Evolutionary conservation across 2,888 invertebrate species (phyloP).

Genomic region (Trissolcus brochymenae): DNA sequence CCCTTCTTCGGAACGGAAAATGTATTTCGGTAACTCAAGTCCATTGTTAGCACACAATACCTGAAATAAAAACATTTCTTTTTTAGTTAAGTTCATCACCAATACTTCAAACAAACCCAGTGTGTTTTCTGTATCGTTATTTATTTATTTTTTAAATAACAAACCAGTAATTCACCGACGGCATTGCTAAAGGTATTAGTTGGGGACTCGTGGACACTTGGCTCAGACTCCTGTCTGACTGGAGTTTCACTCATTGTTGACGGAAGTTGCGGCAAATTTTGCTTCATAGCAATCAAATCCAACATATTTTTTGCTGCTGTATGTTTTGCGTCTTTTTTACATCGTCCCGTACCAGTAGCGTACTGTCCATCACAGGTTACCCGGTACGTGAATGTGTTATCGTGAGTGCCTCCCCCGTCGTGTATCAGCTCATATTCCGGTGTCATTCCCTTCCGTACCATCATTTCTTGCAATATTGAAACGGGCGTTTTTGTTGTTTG

Average conservation of each 20-base stretch:
- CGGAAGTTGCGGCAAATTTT: slow-evolving; percentile 67
- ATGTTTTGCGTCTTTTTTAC: slow-evolving; percentile 76
- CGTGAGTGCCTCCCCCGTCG: slow-evolving; percentile 72
- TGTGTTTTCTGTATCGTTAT: too few species aligned
- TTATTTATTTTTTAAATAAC: too few species aligned
- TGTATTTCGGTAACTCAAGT: slow-evolving; percentile 78
- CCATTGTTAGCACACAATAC: slow-evolving; percentile 71
- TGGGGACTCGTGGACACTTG: slow-evolving; percentile 53
- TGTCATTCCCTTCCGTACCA: slow-evolving; percentile 77
- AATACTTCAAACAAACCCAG: too few species aligned
- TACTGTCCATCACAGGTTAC: slow-evolving; percentile 69
- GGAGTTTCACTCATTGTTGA: slow-evolving; percentile 67
- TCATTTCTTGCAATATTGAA: slow-evolving; percentile 82
- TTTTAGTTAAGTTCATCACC: neutral
- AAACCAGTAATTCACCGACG: slow-evolving; percentile 70
- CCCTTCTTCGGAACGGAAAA: slow-evolving; percentile 81
- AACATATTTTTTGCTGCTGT: slow-evolving; percentile 74
- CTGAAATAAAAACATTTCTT: slow-evolving; percentile 3
- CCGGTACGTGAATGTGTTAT: slow-evolving; percentile 73
- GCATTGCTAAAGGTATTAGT: slow-evolving; percentile 69
- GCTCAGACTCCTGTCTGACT: slow-evolving; percentile 59
- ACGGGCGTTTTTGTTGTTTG: slow-evolving; percentile 79
- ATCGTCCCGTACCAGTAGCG: slow-evolving; percentile 72
- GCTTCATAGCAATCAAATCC: slow-evolving; percentile 66
- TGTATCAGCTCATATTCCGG: slow-evolving; percentile 78